Percentiles rank a stretch among this genome's conserved stretches.
Evolutionary conservation across 2,888 invertebrate genomes (phyloP).

Genomic region (Diarsia dahlii): DNA sequence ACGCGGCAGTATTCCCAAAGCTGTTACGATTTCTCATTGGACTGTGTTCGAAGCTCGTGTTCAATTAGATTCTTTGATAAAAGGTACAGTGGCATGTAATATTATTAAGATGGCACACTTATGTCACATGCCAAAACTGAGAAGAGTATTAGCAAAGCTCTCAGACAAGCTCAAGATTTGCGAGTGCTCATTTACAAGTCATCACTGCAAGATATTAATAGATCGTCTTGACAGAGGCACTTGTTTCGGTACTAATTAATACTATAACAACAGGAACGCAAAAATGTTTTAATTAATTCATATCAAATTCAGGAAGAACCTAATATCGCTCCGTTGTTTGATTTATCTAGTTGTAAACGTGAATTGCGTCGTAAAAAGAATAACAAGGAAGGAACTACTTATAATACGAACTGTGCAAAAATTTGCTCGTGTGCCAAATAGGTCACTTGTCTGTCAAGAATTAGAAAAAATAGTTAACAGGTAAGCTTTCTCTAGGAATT

Average conservation of each 20-base stretch:
- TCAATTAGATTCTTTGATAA: slow-evolving; percentile 45
- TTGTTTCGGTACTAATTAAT: slow-evolving; percentile 69
- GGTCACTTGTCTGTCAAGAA: slow-evolving; percentile 83
- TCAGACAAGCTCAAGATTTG: slow-evolving; percentile 58
- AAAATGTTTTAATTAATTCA: slow-evolving; percentile 32
- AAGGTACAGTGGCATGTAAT: slow-evolving; percentile 47
- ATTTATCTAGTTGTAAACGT: slow-evolving; percentile 46
- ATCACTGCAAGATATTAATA: slow-evolving; percentile 68
- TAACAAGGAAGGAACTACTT: slow-evolving; percentile 76
- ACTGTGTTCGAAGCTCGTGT: slow-evolving; percentile 29
- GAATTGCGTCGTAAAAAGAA: slow-evolving; percentile 54
- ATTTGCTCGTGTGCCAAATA: slow-evolving; percentile 82
- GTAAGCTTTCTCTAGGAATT: slow-evolving; percentile 69
- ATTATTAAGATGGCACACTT: slow-evolving; percentile 63
- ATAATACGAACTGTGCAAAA: slow-evolving; percentile 71
- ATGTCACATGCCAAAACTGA: slow-evolving; percentile 66
- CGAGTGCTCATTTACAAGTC: slow-evolving; percentile 68
- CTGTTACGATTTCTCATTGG: slow-evolving; percentile 47
- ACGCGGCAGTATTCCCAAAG: slow-evolving; percentile 25
- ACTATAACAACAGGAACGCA: slow-evolving; percentile 66
- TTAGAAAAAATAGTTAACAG: slow-evolving; percentile 74
- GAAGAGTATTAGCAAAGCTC: slow-evolving; percentile 59
- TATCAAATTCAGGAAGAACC: slow-evolving; percentile 31
- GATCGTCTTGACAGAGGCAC: slow-evolving; percentile 63
- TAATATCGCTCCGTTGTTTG: slow-evolving; percentile 28